Percentiles rank a stretch among this genome's conserved stretches.
phyloP scores from a whole-genome alignment of 2,888 invertebrate genomes.

The Cantharis flavilabris region DNA sequence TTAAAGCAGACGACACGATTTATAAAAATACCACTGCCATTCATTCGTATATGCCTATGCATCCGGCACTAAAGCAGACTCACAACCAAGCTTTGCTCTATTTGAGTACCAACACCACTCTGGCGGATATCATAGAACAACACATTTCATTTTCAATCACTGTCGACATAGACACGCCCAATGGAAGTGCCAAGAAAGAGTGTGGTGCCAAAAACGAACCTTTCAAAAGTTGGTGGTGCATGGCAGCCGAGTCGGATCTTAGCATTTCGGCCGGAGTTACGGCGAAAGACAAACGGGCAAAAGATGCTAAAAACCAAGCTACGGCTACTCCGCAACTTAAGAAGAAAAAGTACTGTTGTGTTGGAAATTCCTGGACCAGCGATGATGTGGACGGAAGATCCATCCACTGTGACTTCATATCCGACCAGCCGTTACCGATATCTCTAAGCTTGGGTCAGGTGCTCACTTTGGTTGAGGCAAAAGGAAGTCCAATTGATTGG shows the following conservation, averaged over 20 bases:
- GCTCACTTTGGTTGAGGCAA: constrained; percentile 48
- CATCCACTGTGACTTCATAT: constrained; percentile 49
- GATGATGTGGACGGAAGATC: constrained; percentile 50
- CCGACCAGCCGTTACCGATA: constrained; percentile 50
- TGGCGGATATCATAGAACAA: constrained; percentile 74
- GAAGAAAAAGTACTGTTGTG: constrained; percentile 47
- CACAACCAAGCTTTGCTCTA: constrained; percentile 73
- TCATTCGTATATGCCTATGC: constrained; percentile 55
- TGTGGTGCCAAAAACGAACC: constrained; percentile 38
- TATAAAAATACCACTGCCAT: constrained; percentile 49
- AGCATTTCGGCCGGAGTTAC: constrained; percentile 85
- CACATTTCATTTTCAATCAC: constrained; percentile 55
- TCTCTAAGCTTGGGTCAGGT: constrained; percentile 52
- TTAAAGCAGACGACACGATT: constrained; percentile 58
- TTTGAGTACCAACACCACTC: constrained; percentile 76
- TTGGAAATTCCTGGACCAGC: constrained; percentile 36
- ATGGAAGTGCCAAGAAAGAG: constrained; percentile 36
- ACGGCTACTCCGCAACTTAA: constrained; percentile 49
- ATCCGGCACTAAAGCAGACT: constrained; percentile 75
- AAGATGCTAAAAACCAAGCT: constrained; percentile 75
- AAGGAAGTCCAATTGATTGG: constrained; percentile 49
- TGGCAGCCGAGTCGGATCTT: constrained; percentile 57
- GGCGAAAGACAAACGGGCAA: constrained; percentile 87
- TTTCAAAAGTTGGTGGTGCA: constrained; percentile 54
- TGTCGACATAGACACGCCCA: constrained; percentile 31